These are phyloP conservation scores for Drosophila recens DNA, from an alignment of 2,888 invertebrate species.

Conservation along the genomic window DNA sequence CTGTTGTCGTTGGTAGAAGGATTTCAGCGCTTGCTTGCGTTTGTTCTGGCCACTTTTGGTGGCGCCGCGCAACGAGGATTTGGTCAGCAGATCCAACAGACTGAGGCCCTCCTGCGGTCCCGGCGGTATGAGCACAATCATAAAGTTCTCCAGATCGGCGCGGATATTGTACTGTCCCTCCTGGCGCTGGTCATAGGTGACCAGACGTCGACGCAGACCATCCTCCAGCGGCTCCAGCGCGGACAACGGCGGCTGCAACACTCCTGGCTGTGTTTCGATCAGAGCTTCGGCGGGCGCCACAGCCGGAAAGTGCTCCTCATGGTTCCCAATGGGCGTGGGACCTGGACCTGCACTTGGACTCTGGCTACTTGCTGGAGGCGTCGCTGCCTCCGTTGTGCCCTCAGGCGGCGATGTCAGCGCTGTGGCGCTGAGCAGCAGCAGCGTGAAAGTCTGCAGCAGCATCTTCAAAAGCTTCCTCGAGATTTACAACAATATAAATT, in stretches of 20 bases:
- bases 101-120: constrained; percentile 77
- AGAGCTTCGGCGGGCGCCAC: constrained; percentile 44
- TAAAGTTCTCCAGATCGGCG: constrained; percentile 91
- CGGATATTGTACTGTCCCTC: constrained; percentile 91
- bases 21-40: constrained; percentile 66
- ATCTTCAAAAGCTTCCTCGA: constrained; percentile 36
- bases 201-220: constrained; percentile 65
- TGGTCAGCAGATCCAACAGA: constrained; percentile 79
- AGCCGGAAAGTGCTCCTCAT: constrained; percentile 59
- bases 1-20: constrained; percentile 59
- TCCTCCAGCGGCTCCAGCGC: constrained; percentile 42
- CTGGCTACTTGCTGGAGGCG: constrained; percentile 19
- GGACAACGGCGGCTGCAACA: constrained; percentile 48
- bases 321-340: constrained; percentile 21
- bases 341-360: constrained; percentile 4
- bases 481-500: not conserved
- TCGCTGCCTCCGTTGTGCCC: constrained; percentile 30
- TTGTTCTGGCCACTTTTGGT: constrained; percentile 55
- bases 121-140: constrained; percentile 89
- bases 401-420: constrained; percentile 11
- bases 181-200: constrained; percentile 89
- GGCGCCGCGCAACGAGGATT: constrained; percentile 72
- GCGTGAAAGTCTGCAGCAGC: constrained; percentile 57
- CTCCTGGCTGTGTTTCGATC: constrained; percentile 33
- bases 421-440: constrained; percentile 36